Conservation (phyloP, 2,888 invertebrate species). For the Spisula subtruncata region DNA sequence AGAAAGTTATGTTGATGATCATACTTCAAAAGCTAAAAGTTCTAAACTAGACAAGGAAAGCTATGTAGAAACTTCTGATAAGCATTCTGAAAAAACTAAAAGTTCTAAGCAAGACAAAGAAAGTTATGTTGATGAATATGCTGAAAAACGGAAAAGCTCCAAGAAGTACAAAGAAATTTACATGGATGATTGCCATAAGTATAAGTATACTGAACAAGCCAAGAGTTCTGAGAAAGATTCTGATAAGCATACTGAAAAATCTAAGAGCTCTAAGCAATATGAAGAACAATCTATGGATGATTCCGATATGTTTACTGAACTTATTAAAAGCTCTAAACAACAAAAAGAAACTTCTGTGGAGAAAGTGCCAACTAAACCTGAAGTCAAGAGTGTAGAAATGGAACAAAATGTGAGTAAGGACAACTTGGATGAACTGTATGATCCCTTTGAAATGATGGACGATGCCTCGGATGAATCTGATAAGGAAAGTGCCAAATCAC, state of each 20-base stretch:
- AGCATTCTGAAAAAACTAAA: neutral
- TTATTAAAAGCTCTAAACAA: conserved; percentile 15
- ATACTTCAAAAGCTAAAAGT: too few species aligned
- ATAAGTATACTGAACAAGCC: neutral
- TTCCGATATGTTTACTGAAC: neutral
- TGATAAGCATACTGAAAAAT: too few species aligned
- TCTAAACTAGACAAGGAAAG: too few species aligned
- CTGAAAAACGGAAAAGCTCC: neutral
- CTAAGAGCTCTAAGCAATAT: too few species aligned
- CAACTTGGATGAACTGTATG: conserved; percentile 51
- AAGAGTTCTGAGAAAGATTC: neutral
- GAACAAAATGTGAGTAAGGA: neutral
- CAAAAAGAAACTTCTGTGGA: conserved; percentile 6
- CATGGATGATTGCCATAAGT: neutral
- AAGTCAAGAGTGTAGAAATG: neutral
- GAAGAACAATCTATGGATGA: neutral
- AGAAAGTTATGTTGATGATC: too few species aligned
- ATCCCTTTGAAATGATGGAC: conserved; percentile 61
- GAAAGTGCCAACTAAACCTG: neutral
- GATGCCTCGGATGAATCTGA: conserved; percentile 43
- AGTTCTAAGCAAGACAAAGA: conserved; percentile 31
- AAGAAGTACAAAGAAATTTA: neutral
- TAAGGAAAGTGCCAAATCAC: neutral
- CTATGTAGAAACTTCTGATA: conserved; percentile 5
- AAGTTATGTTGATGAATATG: neutral